Evolutionary conservation across 2,888 invertebrate species (phyloP), one percentile per base, ranked within the genome.

Genomic region (Gisinianus flammeolus): DNA sequence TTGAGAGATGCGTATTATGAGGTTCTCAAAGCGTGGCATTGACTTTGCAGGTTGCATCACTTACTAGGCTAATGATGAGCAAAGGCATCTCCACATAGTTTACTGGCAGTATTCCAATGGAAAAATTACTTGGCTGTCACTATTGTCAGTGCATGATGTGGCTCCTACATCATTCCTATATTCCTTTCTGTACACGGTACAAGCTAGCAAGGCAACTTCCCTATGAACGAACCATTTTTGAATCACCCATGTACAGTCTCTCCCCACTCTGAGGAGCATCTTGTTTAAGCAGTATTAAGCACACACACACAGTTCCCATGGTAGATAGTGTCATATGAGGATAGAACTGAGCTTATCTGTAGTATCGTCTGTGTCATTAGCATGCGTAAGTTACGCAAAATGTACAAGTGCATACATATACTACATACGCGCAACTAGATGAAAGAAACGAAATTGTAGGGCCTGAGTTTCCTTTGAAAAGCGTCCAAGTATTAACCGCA

Each of bases 31-130:
- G 58, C n/a, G 22, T 67, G 67, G 33, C 67, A 67, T 67, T 67
- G 67, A 67, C 67, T 67, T 67, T 67, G 31, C 22, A 16, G 30
- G 64, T 64, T 64, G 26, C 31, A 67, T 66, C 66, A 66, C 30
- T 26, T 66, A 24, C 30, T 16, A 30, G 66, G 31, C 66, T 67
- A 67, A 67, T 67, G 67, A 67, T 67, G 67, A 67, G 33, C n/a
- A 67, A 67, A 33, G 67, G 31, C 33, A 33, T 22, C 12, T 64
- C 4, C 26, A 24, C n/a, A 24, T n/a, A 26, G 26, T 24, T n/a
- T 24, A 64, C 26, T 64, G 67, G 33, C n/a, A 67, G 10, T 0
- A 16, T 30, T 33, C 33, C 33, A 67, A 67, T 67, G 28, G 31
- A 28, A 31, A 58, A 58, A 24, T 58, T 24, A 58, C 22, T 24